These are phyloP conservation scores for Archivesica marissinica DNA, from an alignment of 1,140 invertebrate genomes.

Conservation along the genomic window DNA sequence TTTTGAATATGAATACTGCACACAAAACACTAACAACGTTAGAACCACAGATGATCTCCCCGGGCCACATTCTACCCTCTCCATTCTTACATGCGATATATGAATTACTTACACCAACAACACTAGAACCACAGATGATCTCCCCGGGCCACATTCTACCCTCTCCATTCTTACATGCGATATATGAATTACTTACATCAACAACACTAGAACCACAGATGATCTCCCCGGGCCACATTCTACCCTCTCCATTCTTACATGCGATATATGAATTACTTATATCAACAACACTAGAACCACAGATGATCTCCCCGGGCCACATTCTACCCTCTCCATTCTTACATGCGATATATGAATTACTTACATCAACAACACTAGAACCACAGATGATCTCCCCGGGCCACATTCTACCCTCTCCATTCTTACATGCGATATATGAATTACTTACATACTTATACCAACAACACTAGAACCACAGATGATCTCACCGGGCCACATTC, in stretches of 20 bases:
- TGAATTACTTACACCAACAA: constrained; percentile 81
- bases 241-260: constrained; percentile 83
- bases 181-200: constrained; percentile 76
- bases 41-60: constrained; percentile 82
- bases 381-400: constrained; percentile 81
- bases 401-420: constrained; percentile 82
- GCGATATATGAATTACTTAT: constrained; percentile 77
- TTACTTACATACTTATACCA: constrained; percentile 82
- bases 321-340: constrained; percentile 83
- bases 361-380: constrained; percentile 82
- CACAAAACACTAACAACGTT: constrained; percentile 83
- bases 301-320: constrained; percentile 79
- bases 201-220: constrained; percentile 82
- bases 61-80: constrained; percentile 79
- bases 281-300: constrained; percentile 82
- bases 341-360: constrained; percentile 77
- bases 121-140: constrained; percentile 82
- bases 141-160: constrained; percentile 79
- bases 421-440: constrained; percentile 83
- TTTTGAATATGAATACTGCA: no score
- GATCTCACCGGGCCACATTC: constrained; percentile 78
- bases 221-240: constrained; percentile 78
- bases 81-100: constrained; percentile 84
- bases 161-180: constrained; percentile 84
- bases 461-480: constrained; percentile 82